These are phyloP conservation scores for Sibirionetta formosa DNA, from an alignment of 2,797 vertebrate genomes.

Conservation along the genomic window DNA sequence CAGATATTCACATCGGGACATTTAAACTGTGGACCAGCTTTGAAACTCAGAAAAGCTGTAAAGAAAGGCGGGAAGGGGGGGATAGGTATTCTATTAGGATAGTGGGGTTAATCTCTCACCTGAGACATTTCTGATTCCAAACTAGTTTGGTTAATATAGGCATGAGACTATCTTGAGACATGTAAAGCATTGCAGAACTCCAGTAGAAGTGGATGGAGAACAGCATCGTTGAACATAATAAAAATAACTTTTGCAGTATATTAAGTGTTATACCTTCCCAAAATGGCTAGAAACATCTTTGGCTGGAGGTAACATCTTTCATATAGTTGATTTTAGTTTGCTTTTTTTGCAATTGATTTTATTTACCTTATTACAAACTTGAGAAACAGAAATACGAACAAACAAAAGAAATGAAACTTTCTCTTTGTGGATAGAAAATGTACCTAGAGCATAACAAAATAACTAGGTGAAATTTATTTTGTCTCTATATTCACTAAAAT, in stretches of 20 bases:
- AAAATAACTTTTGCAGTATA: neutral
- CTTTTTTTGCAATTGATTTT: neutral
- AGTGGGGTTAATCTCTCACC: neutral
- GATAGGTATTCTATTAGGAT: neutral
- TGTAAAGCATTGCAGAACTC: neutral
- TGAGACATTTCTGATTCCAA: neutral
- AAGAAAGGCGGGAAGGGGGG: neutral
- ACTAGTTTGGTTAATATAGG: neutral
- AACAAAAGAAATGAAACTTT: neutral
- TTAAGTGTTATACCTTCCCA: neutral
- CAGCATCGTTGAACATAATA: neutral
- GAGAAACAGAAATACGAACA: neutral
- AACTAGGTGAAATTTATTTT: neutral
- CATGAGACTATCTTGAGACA: neutral
- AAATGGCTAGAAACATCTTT: neutral
- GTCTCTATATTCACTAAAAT: neutral
- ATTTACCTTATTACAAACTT: neutral
- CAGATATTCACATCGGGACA: slow-evolving; percentile 37
- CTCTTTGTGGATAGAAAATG: neutral
- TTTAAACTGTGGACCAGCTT: slow-evolving; percentile 9
- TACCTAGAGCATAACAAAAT: neutral
- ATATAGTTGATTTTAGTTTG: neutral
- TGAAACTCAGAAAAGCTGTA: slow-evolving; percentile 37
- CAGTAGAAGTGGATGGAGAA: neutral
- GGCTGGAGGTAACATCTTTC: neutral